These are phyloP conservation scores for Ischnura elegans DNA, from an alignment of 2,888 invertebrate genomes.

Conservation along the genomic window DNA sequence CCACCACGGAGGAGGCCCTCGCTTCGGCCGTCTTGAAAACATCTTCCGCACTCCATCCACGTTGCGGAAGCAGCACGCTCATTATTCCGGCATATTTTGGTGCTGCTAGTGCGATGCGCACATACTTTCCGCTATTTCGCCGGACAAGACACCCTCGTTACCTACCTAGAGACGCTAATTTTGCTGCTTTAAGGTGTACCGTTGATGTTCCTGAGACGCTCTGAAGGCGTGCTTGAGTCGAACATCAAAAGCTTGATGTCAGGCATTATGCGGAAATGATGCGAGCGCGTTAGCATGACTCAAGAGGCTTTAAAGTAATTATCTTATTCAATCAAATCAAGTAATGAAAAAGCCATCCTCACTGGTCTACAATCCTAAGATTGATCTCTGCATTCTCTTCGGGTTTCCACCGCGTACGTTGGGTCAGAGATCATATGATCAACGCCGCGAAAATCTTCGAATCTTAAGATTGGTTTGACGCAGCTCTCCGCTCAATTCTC, in stretches of 20 bases:
- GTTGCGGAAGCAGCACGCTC: not conserved
- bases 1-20: not conserved
- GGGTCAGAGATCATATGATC: too few species aligned
- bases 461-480: too few species aligned
- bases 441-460: too few species aligned
- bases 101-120: not conserved
- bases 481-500: too few species aligned
- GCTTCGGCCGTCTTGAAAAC: too few species aligned
- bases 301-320: too few species aligned
- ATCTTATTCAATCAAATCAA: too few species aligned
- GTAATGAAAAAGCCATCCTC: too few species aligned
- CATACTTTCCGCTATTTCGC: not conserved
- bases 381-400: too few species aligned
- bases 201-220: not conserved
- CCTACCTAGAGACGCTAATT: not conserved
- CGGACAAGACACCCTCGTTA: not conserved
- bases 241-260: not conserved
- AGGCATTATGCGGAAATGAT: not conserved
- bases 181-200: not conserved
- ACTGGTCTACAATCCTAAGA: too few species aligned
- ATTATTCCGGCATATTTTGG: not conserved
- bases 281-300: not conserved
- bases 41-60: not conserved
- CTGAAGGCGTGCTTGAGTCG: not conserved
- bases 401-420: too few species aligned